A percentile compares a stretch with the other conserved stretches of the same genome.
Conservation (phyloP, 2,113 vertebrate species). For the Pedionomus torquatus region DNA sequence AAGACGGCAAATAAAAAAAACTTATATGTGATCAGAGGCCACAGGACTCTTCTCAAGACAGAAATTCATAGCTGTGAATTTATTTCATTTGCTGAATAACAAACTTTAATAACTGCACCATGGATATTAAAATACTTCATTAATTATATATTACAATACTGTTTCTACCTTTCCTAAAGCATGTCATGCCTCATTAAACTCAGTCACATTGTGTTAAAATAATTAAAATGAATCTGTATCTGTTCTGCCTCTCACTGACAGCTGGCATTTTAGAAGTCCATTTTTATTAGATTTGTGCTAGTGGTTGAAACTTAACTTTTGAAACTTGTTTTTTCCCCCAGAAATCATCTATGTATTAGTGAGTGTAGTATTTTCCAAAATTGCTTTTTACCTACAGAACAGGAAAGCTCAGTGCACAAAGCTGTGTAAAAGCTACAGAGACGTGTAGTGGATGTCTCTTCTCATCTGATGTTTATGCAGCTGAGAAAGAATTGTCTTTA, state of each 20-base stretch:
- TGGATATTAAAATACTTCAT: background rate
- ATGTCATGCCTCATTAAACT: conserved; percentile 18
- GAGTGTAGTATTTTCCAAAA: background rate
- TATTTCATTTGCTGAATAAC: background rate
- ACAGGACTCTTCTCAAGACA: background rate
- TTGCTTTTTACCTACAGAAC: background rate
- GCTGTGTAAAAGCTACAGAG: background rate
- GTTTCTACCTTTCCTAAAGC: background rate
- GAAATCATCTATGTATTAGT: background rate
- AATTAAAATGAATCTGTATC: background rate
- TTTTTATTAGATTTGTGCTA: background rate
- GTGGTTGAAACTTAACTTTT: background rate
- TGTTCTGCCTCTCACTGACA: background rate
- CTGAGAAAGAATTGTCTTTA: background rate
- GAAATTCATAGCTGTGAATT: background rate
- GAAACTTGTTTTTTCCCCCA: background rate
- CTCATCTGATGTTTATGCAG: background rate
- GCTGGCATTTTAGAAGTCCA: background rate
- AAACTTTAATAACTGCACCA: background rate
- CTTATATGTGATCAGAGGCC: background rate
- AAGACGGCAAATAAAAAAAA: background rate
- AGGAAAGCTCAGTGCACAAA: background rate
- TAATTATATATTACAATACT: background rate
- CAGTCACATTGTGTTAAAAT: background rate
- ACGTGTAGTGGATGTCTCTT: background rate